Evolutionary conservation across 2,888 invertebrate species (phyloP).

Genomic region (Sialis fuliginosa): DNA sequence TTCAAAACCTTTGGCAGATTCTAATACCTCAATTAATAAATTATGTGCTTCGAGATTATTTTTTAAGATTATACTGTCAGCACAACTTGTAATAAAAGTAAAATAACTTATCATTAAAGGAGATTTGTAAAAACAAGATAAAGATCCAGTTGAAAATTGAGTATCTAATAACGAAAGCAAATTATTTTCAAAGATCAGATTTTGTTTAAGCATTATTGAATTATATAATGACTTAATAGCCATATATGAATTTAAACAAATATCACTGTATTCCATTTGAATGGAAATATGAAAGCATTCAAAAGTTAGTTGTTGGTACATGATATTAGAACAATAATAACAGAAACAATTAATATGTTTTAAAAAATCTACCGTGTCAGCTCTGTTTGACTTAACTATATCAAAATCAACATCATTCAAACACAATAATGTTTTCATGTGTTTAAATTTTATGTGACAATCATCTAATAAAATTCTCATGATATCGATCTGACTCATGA

Average conservation of each 20-base stretch:
- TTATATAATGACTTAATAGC: too few relatives aligned
- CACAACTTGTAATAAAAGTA: not conserved
- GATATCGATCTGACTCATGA: not conserved
- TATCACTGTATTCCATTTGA: not conserved
- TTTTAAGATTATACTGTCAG: not conserved
- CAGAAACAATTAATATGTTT: not conserved
- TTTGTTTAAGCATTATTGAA: not conserved
- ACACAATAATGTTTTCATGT: not conserved
- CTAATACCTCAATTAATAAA: not conserved
- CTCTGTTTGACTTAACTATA: not conserved
- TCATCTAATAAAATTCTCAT: not conserved
- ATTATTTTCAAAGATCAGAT: not conserved
- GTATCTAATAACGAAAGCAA: too few relatives aligned
- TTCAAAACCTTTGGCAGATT: not conserved
- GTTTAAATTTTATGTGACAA: not conserved
- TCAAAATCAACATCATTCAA: not conserved
- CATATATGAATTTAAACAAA: too few relatives aligned
- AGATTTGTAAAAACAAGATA: too few relatives aligned
- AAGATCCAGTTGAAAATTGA: too few relatives aligned
- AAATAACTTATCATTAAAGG: not conserved
- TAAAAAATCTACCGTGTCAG: not conserved
- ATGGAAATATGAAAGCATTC: not conserved
- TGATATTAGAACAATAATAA: not conserved
- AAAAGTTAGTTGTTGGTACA: not conserved
- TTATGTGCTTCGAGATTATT: not conserved